Percentiles rank a stretch among this genome's conserved stretches.
Conservation (phyloP, 2,797 vertebrate genomes). For the Cirrhinus molitorella region DNA sequence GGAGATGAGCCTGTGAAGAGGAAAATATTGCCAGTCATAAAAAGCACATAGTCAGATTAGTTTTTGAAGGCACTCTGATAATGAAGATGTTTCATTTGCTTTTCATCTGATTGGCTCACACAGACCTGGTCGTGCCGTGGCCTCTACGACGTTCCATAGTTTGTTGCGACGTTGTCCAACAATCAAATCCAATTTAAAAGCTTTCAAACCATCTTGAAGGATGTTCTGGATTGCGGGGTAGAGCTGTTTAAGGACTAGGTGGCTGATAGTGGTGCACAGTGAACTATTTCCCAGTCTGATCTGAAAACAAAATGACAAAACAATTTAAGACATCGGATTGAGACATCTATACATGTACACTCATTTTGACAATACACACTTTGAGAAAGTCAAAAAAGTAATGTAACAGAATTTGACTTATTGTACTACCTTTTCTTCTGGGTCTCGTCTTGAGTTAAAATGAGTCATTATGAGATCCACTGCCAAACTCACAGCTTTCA, state of each 20-base stretch:
- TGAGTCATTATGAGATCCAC: conserved; percentile 94
- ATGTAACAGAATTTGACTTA: no score
- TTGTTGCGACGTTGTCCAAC: conserved; percentile 89
- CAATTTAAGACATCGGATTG: neutral
- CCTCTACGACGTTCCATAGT: conserved; percentile 91
- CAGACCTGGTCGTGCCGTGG: conserved; percentile 88
- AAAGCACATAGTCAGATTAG: conserved; percentile 23
- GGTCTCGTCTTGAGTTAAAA: conserved; percentile 92
- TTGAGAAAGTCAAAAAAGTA: no score
- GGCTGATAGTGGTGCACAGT: conserved; percentile 87
- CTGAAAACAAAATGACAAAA: conserved; percentile 70
- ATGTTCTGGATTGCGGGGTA: conserved; percentile 90
- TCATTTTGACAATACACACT: no score
- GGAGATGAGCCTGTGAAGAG: conserved; percentile 85
- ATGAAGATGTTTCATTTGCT: neutral
- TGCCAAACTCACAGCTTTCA: conserved; percentile 91
- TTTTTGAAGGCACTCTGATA: neutral
- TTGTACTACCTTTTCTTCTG: conserved; percentile 90
- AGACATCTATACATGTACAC: no score
- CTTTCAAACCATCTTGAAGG: conserved; percentile 91
- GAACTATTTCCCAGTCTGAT: conserved; percentile 93
- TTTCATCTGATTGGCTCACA: conserved; percentile 7
- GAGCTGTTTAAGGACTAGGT: conserved; percentile 91
- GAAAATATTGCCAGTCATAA: neutral
- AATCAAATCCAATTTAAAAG: conserved; percentile 91